Base-by-base conservation (phyloP, 2,113 vertebrate species). In the Danionella cerebrum region DNA sequence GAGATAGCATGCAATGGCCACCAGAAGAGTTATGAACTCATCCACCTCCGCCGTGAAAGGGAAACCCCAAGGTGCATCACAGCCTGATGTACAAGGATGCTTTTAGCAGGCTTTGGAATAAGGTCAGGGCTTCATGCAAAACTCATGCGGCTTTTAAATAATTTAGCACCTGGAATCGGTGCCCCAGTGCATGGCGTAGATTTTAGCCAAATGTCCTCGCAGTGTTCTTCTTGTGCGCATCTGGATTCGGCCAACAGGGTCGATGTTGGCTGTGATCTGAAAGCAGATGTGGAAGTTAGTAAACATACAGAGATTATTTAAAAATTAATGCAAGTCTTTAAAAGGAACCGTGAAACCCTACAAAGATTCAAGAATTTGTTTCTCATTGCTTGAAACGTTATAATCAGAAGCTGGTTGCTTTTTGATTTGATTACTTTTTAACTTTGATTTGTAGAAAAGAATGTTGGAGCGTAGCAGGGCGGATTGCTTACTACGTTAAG, bases 141-240 rank as follows among this genome's bases (percentile, higher is more conserved):
- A 25, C 24, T 24, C 0, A 9, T 14, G 7, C 18, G 11, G 27
- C 3, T 5, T 3, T 33, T 53, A 18, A 45, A 45, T 10, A 10
- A 6, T 5, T 1, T 4, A 10, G 67, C 82, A 98, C 96, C 96
- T 96, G 84, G 96, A 99, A 84, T 99, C 96, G 54, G 95, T 96
- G 70, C 96, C 96, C 96, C 96, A 99, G 78, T 99, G 96, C 96
- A 99, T 99, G 89, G 96, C 96, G 76, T 99, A 99, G 84, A 99
- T 99, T 89, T 99, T 99, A 79, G 96, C 96, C 92, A 99, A 78
- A 84, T 99, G 96, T 67, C 96, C 96, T 77, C 96, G 88, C 78
- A 99, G 89, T 2, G 96, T 99, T 85, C 96, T 89, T 85, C 96
- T 91, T 81, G 96, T 99, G 78, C 96, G 94, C 96, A 99, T 99